Base-by-base conservation (phyloP, 37 sponge, comb jelly and placozoan genomes). In the Bolinopsis microptera region DNA sequence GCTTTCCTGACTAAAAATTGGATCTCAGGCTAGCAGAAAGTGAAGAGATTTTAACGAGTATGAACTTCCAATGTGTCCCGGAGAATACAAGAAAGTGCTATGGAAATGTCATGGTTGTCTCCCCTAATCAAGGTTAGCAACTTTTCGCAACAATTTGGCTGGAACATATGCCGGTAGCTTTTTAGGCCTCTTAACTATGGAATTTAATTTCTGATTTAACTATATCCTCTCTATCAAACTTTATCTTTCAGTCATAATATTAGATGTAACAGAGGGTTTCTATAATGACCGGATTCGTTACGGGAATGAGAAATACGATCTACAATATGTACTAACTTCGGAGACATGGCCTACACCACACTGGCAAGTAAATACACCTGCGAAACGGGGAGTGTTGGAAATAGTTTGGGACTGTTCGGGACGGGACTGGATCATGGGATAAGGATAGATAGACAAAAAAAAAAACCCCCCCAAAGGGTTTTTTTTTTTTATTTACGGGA, bases 51-150 rank as follows among this genome's bases (percentile, higher is more conserved):
- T 1, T 70, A 5, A 9, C 74, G 21, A n/a, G 30, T 70, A 5
- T 70, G 3, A 70, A n/a, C 21, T 26, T 70, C 28, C 28, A 70
- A n/a, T 70, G 74, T 70, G 74, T 26, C 26, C 26, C 74, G 2
- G 30, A 26, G 3, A 26, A 70, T n/a, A 28, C 30, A 26, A 70
- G 74, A n/a, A 70, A 70, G 21, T 70, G 74, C 26, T 70, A 24
- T 70, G 74, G 74, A n/a, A 70, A 70, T n/a, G 28, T 70, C 74
- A 22, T 70, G 26, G 74, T 70, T 5, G 74, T 70, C 2, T 70
- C 74, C 30, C 74, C 74, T 70, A 70, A 70, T 26, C 25, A 22
- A 70, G 74, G 74, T 70, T 24, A 70, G 30, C 2, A 9, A 24
- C 5, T 48, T 13, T 48, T 48, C 61, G 13, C 61, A 48, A 5